Evolutionary conservation across 1,140 invertebrate species (phyloP), one percentile per base, ranked within the genome.

Genomic region (Ctenoplectra terminalis): DNA sequence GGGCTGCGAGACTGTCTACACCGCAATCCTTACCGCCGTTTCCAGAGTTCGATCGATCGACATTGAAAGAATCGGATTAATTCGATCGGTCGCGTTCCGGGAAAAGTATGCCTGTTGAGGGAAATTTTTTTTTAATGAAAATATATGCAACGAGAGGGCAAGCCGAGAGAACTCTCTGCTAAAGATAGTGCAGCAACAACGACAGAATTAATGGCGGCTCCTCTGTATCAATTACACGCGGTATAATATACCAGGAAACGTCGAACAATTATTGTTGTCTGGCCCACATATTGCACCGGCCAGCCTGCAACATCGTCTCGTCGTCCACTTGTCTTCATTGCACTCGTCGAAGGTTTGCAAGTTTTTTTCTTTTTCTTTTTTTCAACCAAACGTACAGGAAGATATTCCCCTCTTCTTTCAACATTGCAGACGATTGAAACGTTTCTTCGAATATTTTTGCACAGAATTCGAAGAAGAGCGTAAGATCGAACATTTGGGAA

Each of bases 181-280:
- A 87, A 87, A 87, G 86, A 87, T 87, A 81, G 86, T 52, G 58
- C 76, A 54, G 56, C 60, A 61, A 81, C 76, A 72, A 58, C 34
- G 69, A 29, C 5, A 23, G 75, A 88, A 85, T 89, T 82, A 87
- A 76, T 31, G 84, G 84, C 89, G 89, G 87, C 78, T 85, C 71
- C 82, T 89, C 84, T 90, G 82, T 88, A 88, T 89, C 90, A 90
- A 90, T 91, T 89, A 89, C 77, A 84, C 71, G 81, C 61, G 70
- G 63, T 84, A 82, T 89, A 85, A 87, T 84, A 89, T 90, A 91
- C 90, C 90, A 91, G 90, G 90, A 91, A 91, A 91, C 71, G 87
- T 84, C 78, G 67, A 90, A 91, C 89, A 89, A 90, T 91, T 91
- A 91, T 91, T 90, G 67, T 87, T 83, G 87, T 90, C 90, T 91